Evolutionary conservation across 1,140 invertebrate species (phyloP).

Genomic region (Pogonomyrmex barbatus): DNA sequence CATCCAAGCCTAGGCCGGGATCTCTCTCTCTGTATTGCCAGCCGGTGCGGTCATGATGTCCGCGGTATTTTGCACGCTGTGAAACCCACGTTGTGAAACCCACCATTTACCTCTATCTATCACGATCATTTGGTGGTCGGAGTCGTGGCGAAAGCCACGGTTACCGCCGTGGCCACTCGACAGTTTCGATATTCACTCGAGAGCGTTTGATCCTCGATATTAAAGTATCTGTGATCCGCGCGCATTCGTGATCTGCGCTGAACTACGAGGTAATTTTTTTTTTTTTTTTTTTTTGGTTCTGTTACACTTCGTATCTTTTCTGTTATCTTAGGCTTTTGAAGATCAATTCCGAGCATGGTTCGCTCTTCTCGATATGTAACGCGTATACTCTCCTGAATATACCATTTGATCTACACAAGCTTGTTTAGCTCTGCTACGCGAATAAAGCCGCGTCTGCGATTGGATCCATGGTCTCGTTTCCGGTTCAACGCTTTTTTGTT

Average conservation of each 20-base stretch:
- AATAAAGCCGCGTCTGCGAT: constrained; percentile 64
- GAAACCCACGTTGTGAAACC: constrained; percentile 40
- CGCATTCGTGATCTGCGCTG: background rate
- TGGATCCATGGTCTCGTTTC: constrained; percentile 53
- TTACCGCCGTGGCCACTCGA: background rate
- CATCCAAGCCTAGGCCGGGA: constrained; percentile 63
- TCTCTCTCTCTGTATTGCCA: constrained; percentile 73
- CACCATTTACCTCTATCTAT: constrained; percentile 54
- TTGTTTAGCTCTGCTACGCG: constrained; percentile 65
- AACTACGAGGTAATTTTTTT: background rate
- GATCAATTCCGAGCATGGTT: constrained; percentile 15
- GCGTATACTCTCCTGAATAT: constrained; percentile 8
- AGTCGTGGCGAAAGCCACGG: constrained; percentile 31
- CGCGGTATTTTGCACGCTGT: constrained; percentile 76
- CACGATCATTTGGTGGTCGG: constrained; percentile 44
- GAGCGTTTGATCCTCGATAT: constrained; percentile 1
- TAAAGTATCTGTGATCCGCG: background rate
- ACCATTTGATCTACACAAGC: constrained; percentile 67
- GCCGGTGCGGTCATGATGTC: constrained; percentile 55
- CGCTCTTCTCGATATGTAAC: constrained; percentile 23
- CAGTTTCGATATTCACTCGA: constrained; percentile 49
- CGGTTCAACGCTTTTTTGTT: constrained; percentile 66
- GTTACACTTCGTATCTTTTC: background rate
- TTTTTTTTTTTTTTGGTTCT: constrained; percentile 11
- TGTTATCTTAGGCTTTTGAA: constrained; percentile 13